Percentiles rank a stretch among this genome's conserved stretches.
Evolutionary conservation across 2,888 invertebrate species (phyloP).

Genomic region (Oscheius myriophilus): DNA sequence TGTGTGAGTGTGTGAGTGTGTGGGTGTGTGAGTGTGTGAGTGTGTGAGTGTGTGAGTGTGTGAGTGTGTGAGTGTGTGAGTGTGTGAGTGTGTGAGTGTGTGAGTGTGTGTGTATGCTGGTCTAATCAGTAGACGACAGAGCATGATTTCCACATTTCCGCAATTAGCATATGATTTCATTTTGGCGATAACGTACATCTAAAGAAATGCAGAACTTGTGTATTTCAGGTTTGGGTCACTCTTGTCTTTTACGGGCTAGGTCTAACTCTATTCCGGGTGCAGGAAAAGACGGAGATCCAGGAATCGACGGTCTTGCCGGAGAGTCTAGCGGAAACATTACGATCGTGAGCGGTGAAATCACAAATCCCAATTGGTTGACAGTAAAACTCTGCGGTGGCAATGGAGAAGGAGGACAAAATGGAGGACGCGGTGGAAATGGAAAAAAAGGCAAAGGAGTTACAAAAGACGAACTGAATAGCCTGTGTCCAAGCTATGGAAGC

Average conservation of each 20-base stretch:
- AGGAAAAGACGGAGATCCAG: conserved; percentile 16
- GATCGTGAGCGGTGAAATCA: not conserved
- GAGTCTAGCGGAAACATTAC: conserved; percentile 14
- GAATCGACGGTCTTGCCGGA: conserved; percentile 19
- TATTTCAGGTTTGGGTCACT: conserved; percentile 10
- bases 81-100: no score
- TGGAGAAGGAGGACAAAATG: conserved; percentile 23
- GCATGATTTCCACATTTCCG: no score
- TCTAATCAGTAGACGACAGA: no score
- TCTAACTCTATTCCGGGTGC: not conserved
- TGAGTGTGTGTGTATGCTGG: no score
- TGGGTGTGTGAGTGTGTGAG: no score
- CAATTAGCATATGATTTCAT: no score
- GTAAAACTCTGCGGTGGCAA: conserved; percentile 7
- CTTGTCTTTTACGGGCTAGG: not conserved
- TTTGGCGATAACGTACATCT: no score
- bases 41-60: no score
- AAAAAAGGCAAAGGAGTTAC: not conserved
- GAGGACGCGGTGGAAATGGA: conserved; percentile 17
- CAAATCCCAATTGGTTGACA: not conserved
- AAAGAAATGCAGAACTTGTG: no score
- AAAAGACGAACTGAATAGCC: not conserved
- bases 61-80: no score
- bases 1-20: no score
- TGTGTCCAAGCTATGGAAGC: not conserved